Conservation (phyloP, 2,113 vertebrate species). For the Anguilla rostrata region DNA sequence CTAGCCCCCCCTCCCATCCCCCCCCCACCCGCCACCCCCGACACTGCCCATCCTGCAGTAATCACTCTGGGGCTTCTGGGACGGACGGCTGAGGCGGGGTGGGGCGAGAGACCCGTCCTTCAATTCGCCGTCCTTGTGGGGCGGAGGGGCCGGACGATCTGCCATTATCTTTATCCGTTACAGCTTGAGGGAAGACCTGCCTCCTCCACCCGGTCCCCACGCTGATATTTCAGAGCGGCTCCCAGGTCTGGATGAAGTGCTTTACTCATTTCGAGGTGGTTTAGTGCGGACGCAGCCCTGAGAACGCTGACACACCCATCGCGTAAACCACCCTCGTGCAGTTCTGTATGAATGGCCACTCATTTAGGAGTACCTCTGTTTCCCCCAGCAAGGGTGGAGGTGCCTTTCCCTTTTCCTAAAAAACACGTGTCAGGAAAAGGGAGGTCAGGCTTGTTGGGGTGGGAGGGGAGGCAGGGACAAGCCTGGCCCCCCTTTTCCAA, state of each 20-base stretch:
- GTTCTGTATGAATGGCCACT: not conserved
- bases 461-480: too few species aligned
- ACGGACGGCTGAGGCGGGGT: not conserved
- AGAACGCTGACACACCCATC: not conserved
- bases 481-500: slow-evolving; percentile 10
- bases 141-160: not conserved
- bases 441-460: too few species aligned
- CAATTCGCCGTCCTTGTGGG: not conserved
- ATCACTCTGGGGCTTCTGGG: slow-evolving; percentile 14
- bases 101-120: not conserved
- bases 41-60: slow-evolving; percentile 1
- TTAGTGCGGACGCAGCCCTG: not conserved
- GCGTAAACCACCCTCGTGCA: not conserved
- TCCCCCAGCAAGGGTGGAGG: too few species aligned
- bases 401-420: too few species aligned
- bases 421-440: too few species aligned
- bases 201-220: not conserved
- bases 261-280: not conserved
- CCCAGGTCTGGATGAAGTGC: not conserved
- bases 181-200: not conserved
- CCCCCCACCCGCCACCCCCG: not conserved
- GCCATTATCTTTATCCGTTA: not conserved
- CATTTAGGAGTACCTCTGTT: not conserved
- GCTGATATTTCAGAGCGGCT: not conserved
- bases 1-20: too few species aligned